Conservation (phyloP, 2,113 vertebrate species). For the Laticauda laticaudata region DNA sequence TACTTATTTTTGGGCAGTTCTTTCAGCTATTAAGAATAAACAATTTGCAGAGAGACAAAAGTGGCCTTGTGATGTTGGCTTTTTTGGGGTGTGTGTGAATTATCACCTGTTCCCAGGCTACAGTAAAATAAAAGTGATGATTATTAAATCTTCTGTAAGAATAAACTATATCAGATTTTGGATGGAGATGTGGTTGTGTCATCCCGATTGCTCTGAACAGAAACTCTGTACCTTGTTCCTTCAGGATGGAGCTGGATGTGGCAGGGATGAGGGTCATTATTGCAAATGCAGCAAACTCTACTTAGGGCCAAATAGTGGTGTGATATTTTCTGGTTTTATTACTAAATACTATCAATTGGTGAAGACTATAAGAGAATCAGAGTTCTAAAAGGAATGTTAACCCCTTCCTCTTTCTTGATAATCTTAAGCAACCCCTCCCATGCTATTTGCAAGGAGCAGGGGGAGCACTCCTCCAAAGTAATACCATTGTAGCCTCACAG, state of each 20-base stretch:
- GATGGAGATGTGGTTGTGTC: background rate
- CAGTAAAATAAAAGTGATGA: background rate
- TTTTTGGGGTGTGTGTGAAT: background rate
- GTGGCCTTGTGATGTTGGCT: background rate
- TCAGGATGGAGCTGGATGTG: background rate
- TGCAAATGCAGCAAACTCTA: background rate
- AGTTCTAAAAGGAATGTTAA: background rate
- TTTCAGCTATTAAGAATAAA: background rate
- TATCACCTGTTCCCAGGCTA: background rate
- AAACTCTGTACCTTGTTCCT: background rate
- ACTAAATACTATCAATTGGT: background rate
- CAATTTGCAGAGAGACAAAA: background rate
- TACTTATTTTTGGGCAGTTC: background rate
- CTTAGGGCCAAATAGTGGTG: background rate
- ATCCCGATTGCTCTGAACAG: background rate
- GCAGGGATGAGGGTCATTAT: background rate
- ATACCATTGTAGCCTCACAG: background rate
- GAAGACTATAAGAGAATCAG: background rate
- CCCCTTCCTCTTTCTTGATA: background rate
- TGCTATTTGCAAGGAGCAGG: background rate
- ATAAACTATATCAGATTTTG: background rate
- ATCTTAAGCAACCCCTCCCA: background rate
- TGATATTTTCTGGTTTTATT: background rate
- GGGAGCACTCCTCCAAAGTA: background rate
- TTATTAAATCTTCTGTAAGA: background rate